Percentiles rank a stretch among this genome's conserved stretches.
Conservation (phyloP, 1,140 invertebrate genomes). For the Drosophila trapezifrons region DNA sequence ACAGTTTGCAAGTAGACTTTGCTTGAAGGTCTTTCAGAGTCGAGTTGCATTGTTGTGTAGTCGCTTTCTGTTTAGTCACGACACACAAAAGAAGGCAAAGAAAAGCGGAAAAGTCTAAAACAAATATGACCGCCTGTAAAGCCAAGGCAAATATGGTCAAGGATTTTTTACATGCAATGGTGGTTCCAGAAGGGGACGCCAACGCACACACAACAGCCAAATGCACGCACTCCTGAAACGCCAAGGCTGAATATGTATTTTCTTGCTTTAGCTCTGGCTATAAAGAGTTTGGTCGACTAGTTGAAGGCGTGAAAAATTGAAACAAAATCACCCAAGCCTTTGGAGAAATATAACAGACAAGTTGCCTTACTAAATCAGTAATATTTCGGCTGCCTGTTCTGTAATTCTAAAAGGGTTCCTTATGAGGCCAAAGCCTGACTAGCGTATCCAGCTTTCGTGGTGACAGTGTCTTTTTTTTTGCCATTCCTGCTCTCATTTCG, state of each 20-base stretch:
- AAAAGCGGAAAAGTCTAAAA: slow-evolving; percentile 21
- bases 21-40: slow-evolving; percentile 16
- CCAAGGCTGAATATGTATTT: slow-evolving; percentile 19
- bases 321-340: not conserved
- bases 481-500: slow-evolving; percentile 14
- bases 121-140: slow-evolving; percentile 22
- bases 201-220: slow-evolving; percentile 10
- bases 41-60: slow-evolving; percentile 13
- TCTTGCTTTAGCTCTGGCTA: not conserved
- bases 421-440: not conserved
- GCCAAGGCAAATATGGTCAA: slow-evolving; percentile 22
- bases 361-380: too few relatives aligned
- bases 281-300: not conserved
- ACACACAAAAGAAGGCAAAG: slow-evolving; percentile 19
- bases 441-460: not conserved
- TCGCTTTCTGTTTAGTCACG: slow-evolving; percentile 13
- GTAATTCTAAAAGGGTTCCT: not conserved
- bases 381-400: not conserved
- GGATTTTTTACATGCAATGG: slow-evolving; percentile 23
- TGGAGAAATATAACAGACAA: not conserved
- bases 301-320: not conserved
- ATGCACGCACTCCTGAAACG: slow-evolving; percentile 17
- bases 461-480: too few relatives aligned
- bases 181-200: slow-evolving; percentile 16
- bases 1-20: not conserved